Conservation (phyloP, 1,140 invertebrate genomes). For the Triops longicaudatus region DNA sequence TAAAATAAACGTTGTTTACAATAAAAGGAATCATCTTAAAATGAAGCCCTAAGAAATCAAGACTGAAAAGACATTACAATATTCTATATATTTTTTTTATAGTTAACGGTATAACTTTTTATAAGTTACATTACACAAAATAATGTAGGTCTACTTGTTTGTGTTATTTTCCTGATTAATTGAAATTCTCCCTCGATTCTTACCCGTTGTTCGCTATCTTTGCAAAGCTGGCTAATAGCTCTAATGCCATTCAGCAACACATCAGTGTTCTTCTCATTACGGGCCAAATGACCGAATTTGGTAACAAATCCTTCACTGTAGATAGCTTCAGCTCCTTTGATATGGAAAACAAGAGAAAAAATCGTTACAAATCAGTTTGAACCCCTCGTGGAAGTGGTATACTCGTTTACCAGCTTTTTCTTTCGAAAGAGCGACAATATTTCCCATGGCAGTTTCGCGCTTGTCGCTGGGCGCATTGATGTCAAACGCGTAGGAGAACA, state of each 20-base stretch:
- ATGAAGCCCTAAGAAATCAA: no score
- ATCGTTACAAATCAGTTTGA: neutral
- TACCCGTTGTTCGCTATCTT: constrained; percentile 49
- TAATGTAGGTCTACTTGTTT: no score
- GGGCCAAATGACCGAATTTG: constrained; percentile 60
- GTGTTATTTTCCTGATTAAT: no score
- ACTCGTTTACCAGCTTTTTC: constrained; percentile 60
- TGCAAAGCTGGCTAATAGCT: constrained; percentile 66
- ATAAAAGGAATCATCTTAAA: no score
- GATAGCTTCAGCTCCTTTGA: constrained; percentile 52
- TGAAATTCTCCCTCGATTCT: neutral
- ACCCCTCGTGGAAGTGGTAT: no score
- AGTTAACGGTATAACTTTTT: no score
- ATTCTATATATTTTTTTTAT: no score
- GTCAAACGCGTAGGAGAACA: constrained; percentile 71
- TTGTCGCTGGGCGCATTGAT: constrained; percentile 57
- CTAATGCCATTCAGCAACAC: constrained; percentile 53
- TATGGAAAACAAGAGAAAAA: neutral
- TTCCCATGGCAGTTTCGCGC: constrained; percentile 76
- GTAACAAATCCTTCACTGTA: constrained; percentile 52
- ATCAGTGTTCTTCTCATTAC: constrained; percentile 63
- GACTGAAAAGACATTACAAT: no score
- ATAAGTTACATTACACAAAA: no score
- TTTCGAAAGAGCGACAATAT: constrained; percentile 79
- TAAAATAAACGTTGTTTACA: no score